These are phyloP conservation scores for Pseudomugil gertrudae DNA, from an alignment of 2,797 vertebrate species.

Conservation along the genomic window DNA sequence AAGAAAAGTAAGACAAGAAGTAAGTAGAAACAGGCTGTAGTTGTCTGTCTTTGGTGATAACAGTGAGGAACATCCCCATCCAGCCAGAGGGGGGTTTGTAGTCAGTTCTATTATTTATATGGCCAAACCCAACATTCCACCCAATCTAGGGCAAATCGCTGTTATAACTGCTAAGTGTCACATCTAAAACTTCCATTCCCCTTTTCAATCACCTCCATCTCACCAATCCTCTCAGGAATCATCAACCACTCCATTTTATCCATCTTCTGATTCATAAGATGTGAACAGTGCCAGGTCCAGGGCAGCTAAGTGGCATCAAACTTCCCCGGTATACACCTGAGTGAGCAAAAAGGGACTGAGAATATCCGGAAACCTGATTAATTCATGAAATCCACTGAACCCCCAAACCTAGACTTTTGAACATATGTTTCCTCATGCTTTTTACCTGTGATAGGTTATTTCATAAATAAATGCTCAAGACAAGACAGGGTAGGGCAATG, in stretches of 20 bases:
- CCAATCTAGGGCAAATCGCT: slow-evolving; percentile 77
- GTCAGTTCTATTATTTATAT: slow-evolving; percentile 80
- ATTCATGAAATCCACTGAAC: slow-evolving; percentile 75
- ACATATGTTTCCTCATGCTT: slow-evolving; percentile 45
- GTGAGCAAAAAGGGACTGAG: slow-evolving; percentile 66
- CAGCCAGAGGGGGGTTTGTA: slow-evolving; percentile 71
- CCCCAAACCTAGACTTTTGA: slow-evolving; percentile 36
- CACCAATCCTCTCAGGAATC: slow-evolving; percentile 46
- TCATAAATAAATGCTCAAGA: slow-evolving; percentile 56
- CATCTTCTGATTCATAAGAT: slow-evolving; percentile 54
- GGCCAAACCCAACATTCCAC: slow-evolving; percentile 63
- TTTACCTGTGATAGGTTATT: slow-evolving; percentile 57
- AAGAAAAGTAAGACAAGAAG: slow-evolving; percentile 7
- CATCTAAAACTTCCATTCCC: slow-evolving; percentile 54
- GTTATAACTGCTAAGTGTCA: slow-evolving; percentile 71
- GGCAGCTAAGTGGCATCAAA: slow-evolving; percentile 51
- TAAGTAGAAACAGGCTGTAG: slow-evolving; percentile 23
- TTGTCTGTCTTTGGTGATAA: slow-evolving; percentile 48
- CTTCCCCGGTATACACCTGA: slow-evolving; percentile 47
- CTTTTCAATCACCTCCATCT: slow-evolving; percentile 67
- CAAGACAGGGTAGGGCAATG: slow-evolving; percentile 27
- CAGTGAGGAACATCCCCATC: slow-evolving; percentile 66
- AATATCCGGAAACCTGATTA: slow-evolving; percentile 75
- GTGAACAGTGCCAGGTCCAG: slow-evolving; percentile 25
- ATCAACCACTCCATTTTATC: slow-evolving; percentile 42